Conservation (phyloP, 2,797 vertebrate species). For the Spheniscus humboldti region DNA sequence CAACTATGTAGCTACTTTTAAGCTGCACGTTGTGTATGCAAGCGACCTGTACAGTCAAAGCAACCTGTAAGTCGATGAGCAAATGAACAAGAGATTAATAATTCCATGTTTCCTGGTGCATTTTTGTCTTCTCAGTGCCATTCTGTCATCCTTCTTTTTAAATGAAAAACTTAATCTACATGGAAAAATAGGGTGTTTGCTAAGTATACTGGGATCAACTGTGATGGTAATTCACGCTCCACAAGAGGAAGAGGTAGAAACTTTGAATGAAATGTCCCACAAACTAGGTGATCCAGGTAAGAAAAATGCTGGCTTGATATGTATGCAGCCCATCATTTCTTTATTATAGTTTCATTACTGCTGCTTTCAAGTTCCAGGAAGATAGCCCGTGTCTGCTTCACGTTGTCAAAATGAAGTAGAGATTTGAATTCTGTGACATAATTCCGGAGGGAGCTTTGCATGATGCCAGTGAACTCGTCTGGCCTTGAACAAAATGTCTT, state of each 20-base stretch:
- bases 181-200: conserved; percentile 94
- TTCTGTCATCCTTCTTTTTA: conserved; percentile 96
- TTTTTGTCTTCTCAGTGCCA: conserved; percentile 79
- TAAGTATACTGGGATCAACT: conserved; percentile 94
- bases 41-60: not conserved
- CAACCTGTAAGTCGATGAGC: not conserved
- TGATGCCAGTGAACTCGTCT: not conserved
- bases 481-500: not conserved
- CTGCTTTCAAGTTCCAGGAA: not conserved
- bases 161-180: conserved; percentile 95
- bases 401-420: not conserved
- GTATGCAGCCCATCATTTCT: not conserved
- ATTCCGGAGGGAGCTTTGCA: not conserved
- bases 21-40: not conserved
- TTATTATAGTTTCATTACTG: not conserved
- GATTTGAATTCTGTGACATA: not conserved
- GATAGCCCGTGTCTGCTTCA: not conserved
- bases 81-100: not conserved
- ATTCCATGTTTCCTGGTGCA: not conserved
- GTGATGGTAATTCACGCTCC: conserved; percentile 99
- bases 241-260: conserved; percentile 93
- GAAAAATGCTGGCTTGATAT: not conserved
- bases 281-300: conserved; percentile 96
- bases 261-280: conserved; percentile 86
- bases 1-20: not conserved